Evolutionary conservation across 1,140 invertebrate species (phyloP).

Genomic region (Platorchestia sp.): DNA sequence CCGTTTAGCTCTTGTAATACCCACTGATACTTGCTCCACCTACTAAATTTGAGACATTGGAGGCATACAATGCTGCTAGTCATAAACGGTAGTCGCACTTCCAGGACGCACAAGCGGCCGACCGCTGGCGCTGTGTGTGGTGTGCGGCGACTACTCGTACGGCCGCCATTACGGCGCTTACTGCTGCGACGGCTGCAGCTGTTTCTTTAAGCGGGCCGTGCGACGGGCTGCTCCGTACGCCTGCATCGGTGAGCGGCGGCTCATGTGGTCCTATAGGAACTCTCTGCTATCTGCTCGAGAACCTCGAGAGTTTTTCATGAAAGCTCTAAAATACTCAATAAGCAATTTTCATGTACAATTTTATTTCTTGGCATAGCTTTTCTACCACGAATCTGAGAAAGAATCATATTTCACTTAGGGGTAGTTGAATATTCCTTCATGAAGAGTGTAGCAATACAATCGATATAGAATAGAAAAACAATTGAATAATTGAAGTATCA

Average conservation of each 20-base stretch:
- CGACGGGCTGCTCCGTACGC: constrained; percentile 79
- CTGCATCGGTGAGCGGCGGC: constrained; percentile 79
- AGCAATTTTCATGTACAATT: not conserved
- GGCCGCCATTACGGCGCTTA: constrained; percentile 90
- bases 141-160: constrained; percentile 88
- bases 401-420: not conserved
- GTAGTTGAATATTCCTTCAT: not conserved
- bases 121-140: constrained; percentile 69
- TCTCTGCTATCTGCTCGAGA: not conserved
- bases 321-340: constrained; percentile 54
- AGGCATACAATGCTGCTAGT: not conserved
- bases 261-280: not conserved
- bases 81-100: too few species aligned
- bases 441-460: not conserved
- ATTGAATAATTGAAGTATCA: not conserved
- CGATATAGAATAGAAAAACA: not conserved
- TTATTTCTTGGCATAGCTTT: not conserved
- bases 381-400: not conserved
- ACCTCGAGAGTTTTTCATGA: not conserved
- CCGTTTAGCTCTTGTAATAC: not conserved
- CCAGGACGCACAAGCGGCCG: not conserved
- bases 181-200: constrained; percentile 90
- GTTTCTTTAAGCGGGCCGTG: constrained; percentile 88
- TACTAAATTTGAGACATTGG: too few species aligned
- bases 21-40: too few species aligned